phyloP scores from a whole-genome alignment of 1,140 invertebrate genomes.

The Procambarus clarkii region DNA sequence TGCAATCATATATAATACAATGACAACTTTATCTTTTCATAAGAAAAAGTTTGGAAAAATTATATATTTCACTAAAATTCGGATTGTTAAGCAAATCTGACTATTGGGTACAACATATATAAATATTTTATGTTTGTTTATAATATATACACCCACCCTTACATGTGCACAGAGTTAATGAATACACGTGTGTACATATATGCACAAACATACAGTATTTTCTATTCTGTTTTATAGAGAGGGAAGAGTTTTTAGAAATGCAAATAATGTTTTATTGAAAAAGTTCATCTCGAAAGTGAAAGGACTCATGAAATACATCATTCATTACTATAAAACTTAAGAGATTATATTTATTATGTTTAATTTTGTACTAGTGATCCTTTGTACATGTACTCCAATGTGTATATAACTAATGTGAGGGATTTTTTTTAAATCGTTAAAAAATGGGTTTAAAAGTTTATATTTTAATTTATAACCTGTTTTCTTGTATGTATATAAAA shows the following conservation, averaged over 20 bases:
- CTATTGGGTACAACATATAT: too few relatives aligned
- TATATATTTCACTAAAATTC: too few relatives aligned
- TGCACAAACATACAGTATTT: not conserved
- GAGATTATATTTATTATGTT: not conserved
- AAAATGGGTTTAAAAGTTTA: not conserved
- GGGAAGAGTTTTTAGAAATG: not conserved
- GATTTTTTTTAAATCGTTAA: not conserved
- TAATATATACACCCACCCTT: too few relatives aligned
- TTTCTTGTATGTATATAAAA: not conserved
- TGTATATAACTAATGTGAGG: slow-evolving; percentile 30
- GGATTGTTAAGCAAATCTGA: too few relatives aligned
- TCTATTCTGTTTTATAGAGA: not conserved
- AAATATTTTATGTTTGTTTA: too few relatives aligned
- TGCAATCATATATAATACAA: too few relatives aligned
- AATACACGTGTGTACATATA: not conserved
- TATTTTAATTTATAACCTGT: not conserved
- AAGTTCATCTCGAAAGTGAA: not conserved
- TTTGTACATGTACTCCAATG: slow-evolving; percentile 4
- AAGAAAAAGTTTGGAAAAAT: too few relatives aligned
- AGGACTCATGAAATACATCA: not conserved
- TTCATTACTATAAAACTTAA: not conserved
- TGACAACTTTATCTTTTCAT: too few relatives aligned
- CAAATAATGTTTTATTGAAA: not conserved
- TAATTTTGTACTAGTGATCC: slow-evolving; percentile 6
- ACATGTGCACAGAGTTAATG: too few relatives aligned